Evolutionary conservation across 2,888 invertebrate genomes (phyloP).

Genomic region (Protonemura montana): DNA sequence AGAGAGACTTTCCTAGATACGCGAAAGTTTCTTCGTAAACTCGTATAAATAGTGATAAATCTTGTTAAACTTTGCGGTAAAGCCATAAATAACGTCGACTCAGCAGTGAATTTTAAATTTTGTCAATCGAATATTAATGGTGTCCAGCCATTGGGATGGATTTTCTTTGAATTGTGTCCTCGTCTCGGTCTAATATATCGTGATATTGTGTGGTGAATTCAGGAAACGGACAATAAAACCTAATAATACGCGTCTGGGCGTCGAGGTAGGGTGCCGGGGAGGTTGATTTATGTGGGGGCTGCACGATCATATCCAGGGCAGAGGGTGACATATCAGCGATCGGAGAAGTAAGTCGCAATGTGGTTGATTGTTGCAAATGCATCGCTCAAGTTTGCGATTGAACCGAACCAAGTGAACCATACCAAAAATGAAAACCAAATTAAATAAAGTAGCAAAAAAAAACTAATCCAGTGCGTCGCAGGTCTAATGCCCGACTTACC

Average conservation of each 20-base stretch:
- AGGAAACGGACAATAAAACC: background rate
- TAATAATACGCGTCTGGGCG: background rate
- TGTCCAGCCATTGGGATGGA: no score
- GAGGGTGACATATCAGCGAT: background rate
- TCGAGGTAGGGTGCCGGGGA: background rate
- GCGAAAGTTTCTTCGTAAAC: background rate
- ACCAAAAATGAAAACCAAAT: no score
- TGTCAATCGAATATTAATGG: background rate
- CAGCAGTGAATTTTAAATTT: background rate
- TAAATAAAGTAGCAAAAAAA: no score
- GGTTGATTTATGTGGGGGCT: background rate
- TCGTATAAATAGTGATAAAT: constrained; percentile 1
- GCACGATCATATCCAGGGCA: background rate
- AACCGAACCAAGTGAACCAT: no score
- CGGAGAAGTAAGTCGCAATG: background rate
- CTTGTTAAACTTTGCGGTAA: background rate
- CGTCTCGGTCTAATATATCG: background rate
- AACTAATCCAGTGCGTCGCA: no score
- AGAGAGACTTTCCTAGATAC: background rate
- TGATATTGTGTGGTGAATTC: background rate
- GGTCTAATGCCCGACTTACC: no score
- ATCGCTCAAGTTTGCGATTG: no score
- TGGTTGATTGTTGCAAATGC: no score
- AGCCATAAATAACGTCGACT: background rate
- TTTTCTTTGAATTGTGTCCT: no score